Evolutionary conservation across 2,113 vertebrate genomes (phyloP), one percentile per base, ranked within the genome.

Genomic region (Pluvialis apricaria): DNA sequence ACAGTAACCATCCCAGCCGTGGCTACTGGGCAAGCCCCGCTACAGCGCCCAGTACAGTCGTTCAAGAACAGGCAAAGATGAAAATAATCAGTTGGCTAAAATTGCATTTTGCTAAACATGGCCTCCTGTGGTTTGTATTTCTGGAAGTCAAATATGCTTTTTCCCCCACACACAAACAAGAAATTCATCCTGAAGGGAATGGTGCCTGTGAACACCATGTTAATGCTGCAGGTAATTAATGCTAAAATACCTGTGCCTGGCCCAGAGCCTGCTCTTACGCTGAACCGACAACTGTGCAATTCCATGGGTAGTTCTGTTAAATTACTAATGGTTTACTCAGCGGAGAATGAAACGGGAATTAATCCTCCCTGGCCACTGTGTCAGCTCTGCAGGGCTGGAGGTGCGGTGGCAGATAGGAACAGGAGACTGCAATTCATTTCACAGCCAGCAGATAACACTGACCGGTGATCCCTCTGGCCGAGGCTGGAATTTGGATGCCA

Each of bases 1-100:
- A n/a, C 29, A 10, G 73, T 29, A 34, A 62, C 68, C n/a, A 25
- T 13, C 44, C 1, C 0, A 54, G 28, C 18, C 0, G 1, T 42
- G 54, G 31, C 65, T 49, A 8, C 28, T 22, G 45, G 40, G 16
- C 66, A 61, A 79, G 28, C 20, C 42, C 26, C 52, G 28, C 54
- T 69, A 32, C n/a, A 78, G 44, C 69, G 9, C 32, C 40, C 44
- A 57, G 40, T 15, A 55, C 20, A 66, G 34, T 14, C 60, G 79
- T 80, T 71, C 28, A 72, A 38, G 58, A 29, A 36, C 19, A 47
- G 29, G 42, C 26, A 71, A 52, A 52, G 62, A 55, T 45, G 47
- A 52, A 60, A 82, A 51, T 31, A 62, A 77, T 44, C 45, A 34
- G 5, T 47, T 51, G 36, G 20, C 16, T 65, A 44, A 52, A 85